A percentile compares a stretch with the other conserved stretches of the same genome.
Evolutionary conservation across 64 coral and sea anemone species (phyloP).

Genomic region (Anthopleura sola): DNA sequence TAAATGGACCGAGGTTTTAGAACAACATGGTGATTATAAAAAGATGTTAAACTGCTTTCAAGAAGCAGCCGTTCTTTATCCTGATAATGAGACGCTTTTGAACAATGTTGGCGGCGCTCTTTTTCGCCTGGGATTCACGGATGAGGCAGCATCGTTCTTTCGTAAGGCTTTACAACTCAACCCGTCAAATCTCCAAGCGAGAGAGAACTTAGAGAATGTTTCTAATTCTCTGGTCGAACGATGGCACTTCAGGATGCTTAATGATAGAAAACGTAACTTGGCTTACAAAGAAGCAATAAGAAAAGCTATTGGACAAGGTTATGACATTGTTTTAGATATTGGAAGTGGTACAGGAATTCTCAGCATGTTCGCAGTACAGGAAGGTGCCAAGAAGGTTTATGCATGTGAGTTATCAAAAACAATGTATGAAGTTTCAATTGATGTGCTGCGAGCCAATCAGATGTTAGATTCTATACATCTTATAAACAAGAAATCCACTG

Average conservation of each 20-base stretch:
- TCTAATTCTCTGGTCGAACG: constrained; percentile 88
- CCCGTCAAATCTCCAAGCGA: constrained; percentile 50
- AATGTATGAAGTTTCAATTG: constrained; percentile 88
- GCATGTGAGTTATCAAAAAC: constrained; percentile 99
- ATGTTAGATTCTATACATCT: constrained; percentile 65
- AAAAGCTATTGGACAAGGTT: constrained; percentile 56
- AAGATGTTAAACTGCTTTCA: constrained; percentile 77
- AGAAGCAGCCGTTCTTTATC: constrained; percentile 72
- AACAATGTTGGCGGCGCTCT: constrained; percentile 67
- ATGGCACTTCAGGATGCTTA: constrained; percentile 98
- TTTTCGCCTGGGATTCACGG: constrained; percentile 59
- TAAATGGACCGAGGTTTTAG: constrained; percentile 64
- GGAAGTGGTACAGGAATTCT: constrained; percentile 96
- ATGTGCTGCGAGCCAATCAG: constrained; percentile 82
- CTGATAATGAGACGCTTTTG: constrained; percentile 55
- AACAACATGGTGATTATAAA: constrained; percentile 61
- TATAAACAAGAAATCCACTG: constrained; percentile 94
- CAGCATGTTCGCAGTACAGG: constrained; percentile 95
- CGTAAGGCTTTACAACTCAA: constrained; percentile 66
- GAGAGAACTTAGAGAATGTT: constrained; percentile 78
- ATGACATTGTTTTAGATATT: constrained; percentile 79
- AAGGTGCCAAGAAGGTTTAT: constrained; percentile 77
- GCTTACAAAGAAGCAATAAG: constrained; percentile 81
- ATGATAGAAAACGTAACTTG: constrained; percentile 72
- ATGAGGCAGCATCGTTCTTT: constrained; percentile 82